These are phyloP conservation scores for Choristoneura fumiferana DNA, from an alignment of 1,140 invertebrate genomes.

Conservation along the genomic window DNA sequence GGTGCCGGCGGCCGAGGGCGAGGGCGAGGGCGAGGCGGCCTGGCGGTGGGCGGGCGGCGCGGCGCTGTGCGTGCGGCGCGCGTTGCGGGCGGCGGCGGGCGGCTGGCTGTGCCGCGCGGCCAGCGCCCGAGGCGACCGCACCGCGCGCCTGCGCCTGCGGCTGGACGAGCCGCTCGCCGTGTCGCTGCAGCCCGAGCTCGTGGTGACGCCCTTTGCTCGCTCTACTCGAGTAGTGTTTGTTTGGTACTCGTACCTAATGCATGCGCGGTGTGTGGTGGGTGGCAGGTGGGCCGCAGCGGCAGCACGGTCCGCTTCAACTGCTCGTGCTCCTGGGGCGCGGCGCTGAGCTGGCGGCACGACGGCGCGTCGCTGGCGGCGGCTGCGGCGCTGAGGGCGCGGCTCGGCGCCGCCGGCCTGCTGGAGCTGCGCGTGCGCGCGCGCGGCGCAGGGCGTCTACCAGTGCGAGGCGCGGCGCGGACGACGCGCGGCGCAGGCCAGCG, in stretches of 20 bases:
- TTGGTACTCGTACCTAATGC: not conserved
- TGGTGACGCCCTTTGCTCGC: no score
- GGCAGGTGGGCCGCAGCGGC: constrained; percentile 57
- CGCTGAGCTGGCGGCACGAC: constrained; percentile 86
- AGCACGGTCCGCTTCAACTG: constrained; percentile 75
- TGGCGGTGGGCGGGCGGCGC: constrained; percentile 60
- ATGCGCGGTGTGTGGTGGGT: not conserved
- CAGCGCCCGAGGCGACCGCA: constrained; percentile 57
- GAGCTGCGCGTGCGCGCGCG: constrained; percentile 83
- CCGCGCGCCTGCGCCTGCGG: constrained; percentile 42
- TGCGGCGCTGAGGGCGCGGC: constrained; percentile 79
- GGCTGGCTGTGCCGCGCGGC: constrained; percentile 63
- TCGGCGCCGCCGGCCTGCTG: constrained; percentile 63
- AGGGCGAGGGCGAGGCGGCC: constrained; percentile 15
- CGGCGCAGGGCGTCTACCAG: constrained; percentile 91
- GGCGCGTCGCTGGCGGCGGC: constrained; percentile 85
- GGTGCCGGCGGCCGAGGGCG: constrained; percentile 33
- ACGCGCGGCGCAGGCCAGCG: constrained; percentile 84
- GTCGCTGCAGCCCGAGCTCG: constrained; percentile 33
- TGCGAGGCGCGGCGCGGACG: no score
- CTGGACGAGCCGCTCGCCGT: constrained; percentile 45
- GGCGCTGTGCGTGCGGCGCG: constrained; percentile 51
- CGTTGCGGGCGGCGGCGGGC: constrained; percentile 27
- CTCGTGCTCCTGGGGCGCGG: constrained; percentile 82
- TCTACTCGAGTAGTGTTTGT: no score